Base-by-base conservation (phyloP, 2,797 vertebrate genomes). In the Schizothorax lantsangensis region DNA sequence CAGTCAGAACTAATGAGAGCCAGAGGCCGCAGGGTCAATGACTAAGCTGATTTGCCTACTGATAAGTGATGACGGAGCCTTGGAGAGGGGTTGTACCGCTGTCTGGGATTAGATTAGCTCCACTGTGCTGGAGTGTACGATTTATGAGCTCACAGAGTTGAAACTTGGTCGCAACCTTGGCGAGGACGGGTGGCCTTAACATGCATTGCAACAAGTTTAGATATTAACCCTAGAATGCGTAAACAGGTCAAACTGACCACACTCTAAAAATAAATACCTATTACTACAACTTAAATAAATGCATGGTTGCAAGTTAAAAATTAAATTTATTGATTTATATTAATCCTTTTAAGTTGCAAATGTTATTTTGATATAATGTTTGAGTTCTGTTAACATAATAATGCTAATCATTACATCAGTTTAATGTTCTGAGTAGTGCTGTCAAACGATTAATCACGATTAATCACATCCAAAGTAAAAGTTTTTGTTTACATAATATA, bases 21-120 rank as follows among this genome's bases (percentile, higher is more conserved):
- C 94, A 93, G 92, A 92, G 95, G 89, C 93, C 91, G 85, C 78
- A 91, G 85, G 95, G 96, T 95, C 95, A 96, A 95, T 95, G 94
- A 91, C 94, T 94, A 91, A 95, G 95, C 95, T 96, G 96, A 97
- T 97, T 96, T 95, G 94, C 94, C 93, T 96, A 95, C 96, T 96
- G 95, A 96, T 96, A 95, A 95, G 93, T 91, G 91, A 92, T 91
- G 80, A 89, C 88, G 78, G 77, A 8, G 86, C 72, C 54, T 79
- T 82, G 88, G 87, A 84, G 81, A 89, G 89, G 73, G 77, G 84
- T 49, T 86, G 47, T 57, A 75, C 71, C 19, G 6, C 66, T 54
- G 14, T 72, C 71, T 85, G 52, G 15, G 26, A 49, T 59, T 15
- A 45, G 40, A 88, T 62, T 77, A 36, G 69, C 33, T 77, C 23